These are phyloP conservation scores for Enteromius thamalakanensis DNA, from an alignment of 2,797 vertebrate genomes.

Conservation along the genomic window DNA sequence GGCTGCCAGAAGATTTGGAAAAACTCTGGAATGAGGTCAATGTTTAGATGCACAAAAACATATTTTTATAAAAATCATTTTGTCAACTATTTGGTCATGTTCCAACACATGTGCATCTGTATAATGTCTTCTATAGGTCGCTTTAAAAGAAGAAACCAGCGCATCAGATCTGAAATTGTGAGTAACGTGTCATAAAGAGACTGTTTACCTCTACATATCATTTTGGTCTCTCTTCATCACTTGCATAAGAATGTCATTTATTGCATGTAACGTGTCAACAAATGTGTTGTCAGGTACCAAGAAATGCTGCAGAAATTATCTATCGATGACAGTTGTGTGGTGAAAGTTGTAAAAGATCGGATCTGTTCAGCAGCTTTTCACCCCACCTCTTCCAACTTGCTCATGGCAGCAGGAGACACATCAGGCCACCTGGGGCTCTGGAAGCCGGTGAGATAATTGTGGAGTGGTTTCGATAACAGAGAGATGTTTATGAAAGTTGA, in stretches of 20 bases:
- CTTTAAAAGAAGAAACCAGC: slow-evolving; percentile 48
- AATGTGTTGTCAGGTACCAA: slow-evolving; percentile 76
- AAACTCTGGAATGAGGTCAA: slow-evolving; percentile 77
- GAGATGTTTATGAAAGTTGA: slow-evolving; percentile 9
- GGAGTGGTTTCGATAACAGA: not conserved
- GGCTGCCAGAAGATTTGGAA: slow-evolving; percentile 70
- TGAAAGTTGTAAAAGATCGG: slow-evolving; percentile 80
- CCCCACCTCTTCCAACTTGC: slow-evolving; percentile 77
- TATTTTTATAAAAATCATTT: too few species aligned
- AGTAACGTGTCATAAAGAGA: slow-evolving; percentile 41
- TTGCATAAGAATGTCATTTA: not conserved
- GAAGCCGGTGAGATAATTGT: slow-evolving; percentile 78
- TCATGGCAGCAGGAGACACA: slow-evolving; percentile 86
- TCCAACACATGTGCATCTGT: not conserved
- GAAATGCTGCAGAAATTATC: slow-evolving; percentile 76
- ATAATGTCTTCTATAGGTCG: slow-evolving; percentile 52
- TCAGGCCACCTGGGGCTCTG: slow-evolving; percentile 85
- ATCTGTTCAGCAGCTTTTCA: slow-evolving; percentile 85
- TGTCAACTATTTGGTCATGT: not conserved
- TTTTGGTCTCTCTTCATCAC: not conserved
- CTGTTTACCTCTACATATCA: not conserved
- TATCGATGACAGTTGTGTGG: slow-evolving; percentile 71
- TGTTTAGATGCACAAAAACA: slow-evolving; percentile 10
- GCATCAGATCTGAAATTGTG: slow-evolving; percentile 66
- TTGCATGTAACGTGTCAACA: fast-evolving